phyloP scores from a whole-genome alignment of 2,888 invertebrate genomes.

The Heteromurus nitidus region DNA sequence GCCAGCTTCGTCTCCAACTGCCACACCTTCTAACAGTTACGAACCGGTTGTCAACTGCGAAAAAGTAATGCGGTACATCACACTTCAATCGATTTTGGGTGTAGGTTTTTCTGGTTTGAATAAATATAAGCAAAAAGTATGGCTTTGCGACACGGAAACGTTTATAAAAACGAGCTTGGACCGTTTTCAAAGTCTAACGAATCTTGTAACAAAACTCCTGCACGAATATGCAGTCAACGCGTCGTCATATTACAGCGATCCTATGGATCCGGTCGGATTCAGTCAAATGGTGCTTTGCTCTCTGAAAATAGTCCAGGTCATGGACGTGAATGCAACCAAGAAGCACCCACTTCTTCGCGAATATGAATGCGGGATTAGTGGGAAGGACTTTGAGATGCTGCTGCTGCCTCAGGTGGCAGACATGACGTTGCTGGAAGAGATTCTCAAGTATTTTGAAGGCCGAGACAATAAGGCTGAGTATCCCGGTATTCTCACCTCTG shows the following conservation, averaged over 20 bases:
- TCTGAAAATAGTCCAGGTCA: constrained; percentile 14
- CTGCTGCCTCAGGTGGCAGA: constrained; percentile 42
- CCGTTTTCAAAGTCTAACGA: too few species aligned
- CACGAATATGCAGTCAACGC: neutral
- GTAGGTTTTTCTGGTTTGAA: too few species aligned
- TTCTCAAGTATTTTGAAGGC: constrained; percentile 12
- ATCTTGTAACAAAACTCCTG: neutral
- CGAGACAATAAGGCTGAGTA: constrained; percentile 2
- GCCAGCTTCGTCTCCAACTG: too few species aligned
- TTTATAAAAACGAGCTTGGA: constrained; percentile 12
- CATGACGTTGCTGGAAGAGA: constrained; percentile 23
- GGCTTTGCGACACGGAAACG: constrained; percentile 30
- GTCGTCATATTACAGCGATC: too few species aligned
- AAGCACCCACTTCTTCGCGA: constrained; percentile 9
- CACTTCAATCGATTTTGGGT: too few species aligned
- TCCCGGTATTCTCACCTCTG: neutral
- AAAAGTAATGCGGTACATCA: too few species aligned
- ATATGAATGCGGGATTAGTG: constrained; percentile 20
- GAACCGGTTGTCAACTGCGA: too few species aligned
- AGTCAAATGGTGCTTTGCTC: constrained; percentile 18
- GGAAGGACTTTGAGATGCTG: constrained; percentile 11
- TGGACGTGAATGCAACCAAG: constrained; percentile 6
- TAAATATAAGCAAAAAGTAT: too few species aligned
- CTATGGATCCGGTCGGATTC: constrained; percentile 37
- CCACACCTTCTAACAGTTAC: too few species aligned